Percentiles rank a stretch among this genome's conserved stretches.
Evolutionary conservation across 2,888 invertebrate genomes (phyloP).

Genomic region (Miltochrista miniata): DNA sequence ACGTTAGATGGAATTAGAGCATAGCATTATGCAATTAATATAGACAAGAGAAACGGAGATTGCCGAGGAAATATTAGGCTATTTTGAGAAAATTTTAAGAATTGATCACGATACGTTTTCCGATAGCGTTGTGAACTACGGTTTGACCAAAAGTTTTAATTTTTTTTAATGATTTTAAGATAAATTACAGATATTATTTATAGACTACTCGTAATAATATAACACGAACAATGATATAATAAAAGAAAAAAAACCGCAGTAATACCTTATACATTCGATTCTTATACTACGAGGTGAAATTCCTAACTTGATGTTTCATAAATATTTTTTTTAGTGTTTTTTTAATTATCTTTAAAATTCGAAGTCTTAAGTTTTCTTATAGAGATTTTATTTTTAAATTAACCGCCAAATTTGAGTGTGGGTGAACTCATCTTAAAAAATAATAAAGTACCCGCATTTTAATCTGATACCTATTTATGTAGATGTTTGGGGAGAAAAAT

Average conservation of each 20-base stretch:
- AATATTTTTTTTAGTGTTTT: conserved; percentile 13
- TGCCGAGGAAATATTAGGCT: too few relatives aligned
- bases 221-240: background rate
- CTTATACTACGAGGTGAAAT: conserved; percentile 22
- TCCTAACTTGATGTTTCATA: conserved; percentile 8
- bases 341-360: conserved; percentile 14
- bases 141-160: background rate
- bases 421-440: conserved; percentile 27
- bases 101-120: too few relatives aligned
- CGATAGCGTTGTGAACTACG: too few relatives aligned
- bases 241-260: conserved; percentile 3
- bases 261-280: conserved; percentile 14
- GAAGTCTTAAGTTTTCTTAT: conserved; percentile 18
- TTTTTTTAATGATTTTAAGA: background rate
- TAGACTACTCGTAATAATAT: background rate
- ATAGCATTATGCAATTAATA: too few relatives aligned
- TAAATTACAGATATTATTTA: too few relatives aligned
- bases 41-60: too few relatives aligned
- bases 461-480: background rate
- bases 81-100: too few relatives aligned
- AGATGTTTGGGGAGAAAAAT: background rate
- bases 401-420: conserved; percentile 16
- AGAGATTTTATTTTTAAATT: conserved; percentile 11
- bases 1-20: too few relatives aligned
- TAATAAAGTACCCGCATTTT: background rate